Percentiles rank a stretch among this genome's conserved stretches.
Conservation (phyloP, 2,888 invertebrate genomes). For the Troglohyphantes excavatus region DNA sequence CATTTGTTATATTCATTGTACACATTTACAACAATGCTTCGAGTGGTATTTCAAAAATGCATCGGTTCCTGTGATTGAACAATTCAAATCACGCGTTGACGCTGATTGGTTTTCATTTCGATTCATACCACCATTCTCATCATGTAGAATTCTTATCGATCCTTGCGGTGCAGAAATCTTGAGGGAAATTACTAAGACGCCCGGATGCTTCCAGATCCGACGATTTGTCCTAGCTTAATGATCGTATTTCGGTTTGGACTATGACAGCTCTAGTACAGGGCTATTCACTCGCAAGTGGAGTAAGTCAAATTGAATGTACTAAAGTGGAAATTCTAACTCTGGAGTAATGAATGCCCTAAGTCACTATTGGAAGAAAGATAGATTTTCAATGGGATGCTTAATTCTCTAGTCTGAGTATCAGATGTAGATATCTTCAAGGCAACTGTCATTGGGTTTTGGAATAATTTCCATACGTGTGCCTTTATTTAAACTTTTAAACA, state of each 20-base stretch:
- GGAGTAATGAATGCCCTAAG: slow-evolving; percentile 41
- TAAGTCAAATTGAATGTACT: slow-evolving; percentile 59
- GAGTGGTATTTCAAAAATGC: too few species aligned
- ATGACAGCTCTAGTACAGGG: slow-evolving; percentile 25
- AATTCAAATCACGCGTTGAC: slow-evolving; percentile 62
- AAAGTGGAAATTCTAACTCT: slow-evolving; percentile 59
- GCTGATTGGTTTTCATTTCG: slow-evolving; percentile 68
- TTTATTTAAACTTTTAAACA: too few species aligned
- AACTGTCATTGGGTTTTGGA: too few species aligned
- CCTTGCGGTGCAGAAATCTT: slow-evolving; percentile 64
- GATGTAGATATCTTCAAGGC: too few species aligned
- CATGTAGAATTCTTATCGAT: slow-evolving; percentile 62
- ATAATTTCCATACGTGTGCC: too few species aligned
- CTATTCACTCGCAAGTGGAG: background rate
- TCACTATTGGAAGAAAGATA: slow-evolving; percentile 6
- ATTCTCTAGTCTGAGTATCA: too few species aligned
- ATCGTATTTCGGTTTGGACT: slow-evolving; percentile 55
- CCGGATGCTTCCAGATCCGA: slow-evolving; percentile 66
- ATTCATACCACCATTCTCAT: slow-evolving; percentile 37
- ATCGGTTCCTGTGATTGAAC: slow-evolving; percentile 48
- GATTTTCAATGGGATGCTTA: background rate
- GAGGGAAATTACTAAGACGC: slow-evolving; percentile 68
- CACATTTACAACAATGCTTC: too few species aligned
- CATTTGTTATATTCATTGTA: too few species aligned
- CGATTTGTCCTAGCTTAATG: slow-evolving; percentile 62